These are phyloP conservation scores for Gambusia affinis DNA, from an alignment of 2,113 vertebrate genomes.

Conservation along the genomic window DNA sequence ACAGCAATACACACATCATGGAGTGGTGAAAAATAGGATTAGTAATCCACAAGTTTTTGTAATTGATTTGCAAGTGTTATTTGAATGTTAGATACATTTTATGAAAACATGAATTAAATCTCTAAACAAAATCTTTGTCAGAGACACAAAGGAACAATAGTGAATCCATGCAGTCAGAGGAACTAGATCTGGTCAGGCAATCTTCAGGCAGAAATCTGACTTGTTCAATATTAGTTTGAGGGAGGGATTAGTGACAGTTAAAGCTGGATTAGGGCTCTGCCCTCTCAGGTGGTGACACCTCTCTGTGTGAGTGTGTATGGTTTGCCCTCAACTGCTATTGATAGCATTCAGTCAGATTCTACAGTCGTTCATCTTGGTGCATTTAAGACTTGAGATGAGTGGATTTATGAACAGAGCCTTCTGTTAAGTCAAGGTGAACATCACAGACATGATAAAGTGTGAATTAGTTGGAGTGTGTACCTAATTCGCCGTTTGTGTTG, in stretches of 20 bases:
- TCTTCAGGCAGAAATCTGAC: not conserved
- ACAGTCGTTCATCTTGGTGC: slow-evolving; percentile 57
- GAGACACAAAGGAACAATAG: not conserved
- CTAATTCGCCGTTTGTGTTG: slow-evolving; percentile 20
- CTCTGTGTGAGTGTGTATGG: not conserved
- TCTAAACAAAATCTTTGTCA: not conserved
- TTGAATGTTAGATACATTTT: too few relatives aligned
- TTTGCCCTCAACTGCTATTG: slow-evolving; percentile 34
- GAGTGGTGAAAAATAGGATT: too few relatives aligned
- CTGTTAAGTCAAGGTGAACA: slow-evolving; percentile 71
- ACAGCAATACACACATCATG: too few relatives aligned
- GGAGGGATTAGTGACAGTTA: slow-evolving; percentile 4
- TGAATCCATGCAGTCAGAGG: not conserved
- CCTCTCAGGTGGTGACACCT: slow-evolving; percentile 7
- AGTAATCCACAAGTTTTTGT: too few relatives aligned
- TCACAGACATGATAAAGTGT: slow-evolving; percentile 56
- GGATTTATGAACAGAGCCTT: slow-evolving; percentile 66
- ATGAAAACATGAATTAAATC: too few relatives aligned
- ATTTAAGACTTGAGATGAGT: slow-evolving; percentile 64
- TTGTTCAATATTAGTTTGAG: slow-evolving; percentile 13
- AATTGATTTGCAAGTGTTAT: too few relatives aligned
- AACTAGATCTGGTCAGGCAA: not conserved
- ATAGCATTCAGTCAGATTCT: slow-evolving; percentile 61
- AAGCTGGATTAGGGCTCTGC: not conserved
- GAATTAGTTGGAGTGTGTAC: slow-evolving; percentile 9